phyloP scores from a whole-genome alignment of 2,888 invertebrate genomes.

The Oasisia sp. region DNA sequence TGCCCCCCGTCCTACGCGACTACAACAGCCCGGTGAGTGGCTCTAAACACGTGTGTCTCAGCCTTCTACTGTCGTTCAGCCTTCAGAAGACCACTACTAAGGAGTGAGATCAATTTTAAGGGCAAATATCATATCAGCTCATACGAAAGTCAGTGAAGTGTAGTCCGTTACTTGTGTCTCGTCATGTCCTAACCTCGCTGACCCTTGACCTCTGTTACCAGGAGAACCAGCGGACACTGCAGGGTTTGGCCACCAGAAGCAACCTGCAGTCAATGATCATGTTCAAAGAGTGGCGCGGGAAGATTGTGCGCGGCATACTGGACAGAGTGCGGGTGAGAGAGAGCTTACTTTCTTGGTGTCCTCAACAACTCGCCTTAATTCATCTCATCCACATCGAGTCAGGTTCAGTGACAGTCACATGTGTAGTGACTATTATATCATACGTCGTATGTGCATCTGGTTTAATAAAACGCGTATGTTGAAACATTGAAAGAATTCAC shows the following conservation, averaged over 20 bases:
- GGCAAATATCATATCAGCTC: too few relatives aligned
- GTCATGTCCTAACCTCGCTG: neutral
- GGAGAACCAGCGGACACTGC: conserved; percentile 3
- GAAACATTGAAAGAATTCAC: too few relatives aligned
- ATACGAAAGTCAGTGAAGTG: too few relatives aligned
- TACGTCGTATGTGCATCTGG: too few relatives aligned
- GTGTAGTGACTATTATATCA: too few relatives aligned
- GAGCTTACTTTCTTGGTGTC: neutral
- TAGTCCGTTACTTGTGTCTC: neutral
- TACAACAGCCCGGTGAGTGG: neutral
- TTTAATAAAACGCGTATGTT: too few relatives aligned
- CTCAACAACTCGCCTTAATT: too few relatives aligned
- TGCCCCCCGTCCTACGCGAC: neutral
- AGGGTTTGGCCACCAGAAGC: neutral
- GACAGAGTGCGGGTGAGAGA: neutral
- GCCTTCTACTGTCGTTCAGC: neutral
- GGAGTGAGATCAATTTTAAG: too few relatives aligned
- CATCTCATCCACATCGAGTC: too few relatives aligned
- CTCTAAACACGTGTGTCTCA: neutral
- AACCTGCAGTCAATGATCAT: neutral
- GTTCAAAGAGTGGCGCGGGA: neutral
- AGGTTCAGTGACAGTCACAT: too few relatives aligned
- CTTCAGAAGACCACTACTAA: neutral
- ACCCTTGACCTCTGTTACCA: neutral
- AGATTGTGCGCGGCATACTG: neutral